Evolutionary conservation across 1,140 invertebrate genomes (phyloP).

Genomic region (Lepidurus apus): DNA sequence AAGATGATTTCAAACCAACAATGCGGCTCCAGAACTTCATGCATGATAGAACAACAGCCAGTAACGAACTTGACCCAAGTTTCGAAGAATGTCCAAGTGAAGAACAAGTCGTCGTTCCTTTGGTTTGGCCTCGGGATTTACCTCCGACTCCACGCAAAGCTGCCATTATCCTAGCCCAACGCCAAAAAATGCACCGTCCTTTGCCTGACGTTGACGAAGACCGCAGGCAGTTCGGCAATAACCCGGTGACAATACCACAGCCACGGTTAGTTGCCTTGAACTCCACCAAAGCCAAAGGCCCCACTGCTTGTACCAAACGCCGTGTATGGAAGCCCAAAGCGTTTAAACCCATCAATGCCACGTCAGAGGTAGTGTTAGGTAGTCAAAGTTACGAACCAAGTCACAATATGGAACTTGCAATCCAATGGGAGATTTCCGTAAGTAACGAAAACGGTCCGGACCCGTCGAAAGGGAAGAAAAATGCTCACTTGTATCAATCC

Average conservation of each 20-base stretch:
- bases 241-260: not conserved
- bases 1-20: not conserved
- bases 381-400: not conserved
- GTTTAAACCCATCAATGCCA: not conserved
- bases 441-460: not conserved
- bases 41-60: not conserved
- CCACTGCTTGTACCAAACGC: constrained; percentile 33
- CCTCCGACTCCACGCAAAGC: constrained; percentile 30
- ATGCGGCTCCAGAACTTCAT: not conserved
- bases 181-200: constrained; percentile 33
- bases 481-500: not conserved
- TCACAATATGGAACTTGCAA: constrained; percentile 31
- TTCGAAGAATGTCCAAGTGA: not conserved
- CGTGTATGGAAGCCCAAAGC: constrained; percentile 6
- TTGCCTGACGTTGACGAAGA: constrained; percentile 24
- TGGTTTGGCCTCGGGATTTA: not conserved
- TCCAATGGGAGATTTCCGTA: constrained; percentile 31
- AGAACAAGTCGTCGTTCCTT: not conserved
- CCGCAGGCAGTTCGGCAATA: not conserved
- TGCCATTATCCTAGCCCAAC: constrained; percentile 29
- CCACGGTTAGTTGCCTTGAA: constrained; percentile 24
- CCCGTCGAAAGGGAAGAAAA: not conserved
- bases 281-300: constrained; percentile 32
- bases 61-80: not conserved
- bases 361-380: constrained; percentile 8